These are phyloP conservation scores for Unio pictorum DNA, from an alignment of 2,888 invertebrate species.

Conservation along the genomic window DNA sequence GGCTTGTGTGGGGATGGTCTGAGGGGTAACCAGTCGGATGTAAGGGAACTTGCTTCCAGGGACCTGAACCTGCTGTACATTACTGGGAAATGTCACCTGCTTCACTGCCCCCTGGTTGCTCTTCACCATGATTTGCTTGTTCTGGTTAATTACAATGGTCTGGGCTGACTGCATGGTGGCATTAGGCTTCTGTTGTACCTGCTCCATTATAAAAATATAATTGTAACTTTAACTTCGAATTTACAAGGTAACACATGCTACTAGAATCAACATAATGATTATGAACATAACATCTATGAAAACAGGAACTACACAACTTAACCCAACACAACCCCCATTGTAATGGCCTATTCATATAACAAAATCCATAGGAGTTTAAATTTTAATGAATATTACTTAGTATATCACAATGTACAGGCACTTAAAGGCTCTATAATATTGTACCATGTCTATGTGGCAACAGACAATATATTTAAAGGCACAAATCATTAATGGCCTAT, in stretches of 20 bases:
- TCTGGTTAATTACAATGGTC: constrained; percentile 12
- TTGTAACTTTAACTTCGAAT: not conserved
- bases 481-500: too few relatives aligned
- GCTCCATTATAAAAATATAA: not conserved
- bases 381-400: too few relatives aligned
- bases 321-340: too few relatives aligned
- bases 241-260: not conserved
- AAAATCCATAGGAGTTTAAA: too few relatives aligned
- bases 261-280: too few relatives aligned
- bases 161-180: constrained; percentile 20
- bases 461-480: too few relatives aligned
- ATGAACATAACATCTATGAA: too few relatives aligned
- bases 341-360: too few relatives aligned
- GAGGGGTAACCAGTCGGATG: constrained; percentile 70
- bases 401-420: too few relatives aligned
- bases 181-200: constrained; percentile 8
- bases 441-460: too few relatives aligned
- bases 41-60: constrained; percentile 71
- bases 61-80: constrained; percentile 66
- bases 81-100: constrained; percentile 35
- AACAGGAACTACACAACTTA: too few relatives aligned
- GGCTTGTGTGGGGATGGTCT: constrained; percentile 7
- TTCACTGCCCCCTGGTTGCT: constrained; percentile 27
- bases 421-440: too few relatives aligned
- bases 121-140: constrained; percentile 28